A percentile compares a stretch with the other conserved stretches of the same genome.
Conservation (phyloP, 1,140 invertebrate genomes). For the Drosophila cardini region DNA sequence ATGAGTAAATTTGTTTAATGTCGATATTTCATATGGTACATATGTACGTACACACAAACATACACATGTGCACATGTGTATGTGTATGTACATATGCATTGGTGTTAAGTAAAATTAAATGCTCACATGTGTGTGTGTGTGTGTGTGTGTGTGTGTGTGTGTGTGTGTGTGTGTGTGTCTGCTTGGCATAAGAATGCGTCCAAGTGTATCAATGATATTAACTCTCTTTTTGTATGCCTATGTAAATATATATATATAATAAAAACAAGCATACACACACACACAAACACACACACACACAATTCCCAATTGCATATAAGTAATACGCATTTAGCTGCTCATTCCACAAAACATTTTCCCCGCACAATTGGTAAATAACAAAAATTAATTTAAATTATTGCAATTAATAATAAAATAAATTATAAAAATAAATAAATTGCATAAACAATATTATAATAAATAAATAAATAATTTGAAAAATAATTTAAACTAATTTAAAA, state of each 20-base stretch:
- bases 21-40: conserved; percentile 20
- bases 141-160: not conserved
- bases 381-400: not conserved
- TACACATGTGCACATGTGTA: not conserved
- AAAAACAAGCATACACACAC: conserved; percentile 7
- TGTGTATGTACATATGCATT: not conserved
- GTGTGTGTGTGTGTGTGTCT: conserved; percentile 10
- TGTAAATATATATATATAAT: conserved; percentile 31
- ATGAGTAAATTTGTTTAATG: conserved; percentile 24
- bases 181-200: conserved; percentile 61
- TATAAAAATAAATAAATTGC: no score
- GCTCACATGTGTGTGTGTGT: not conserved
- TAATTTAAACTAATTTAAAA: no score
- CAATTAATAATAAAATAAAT: not conserved
- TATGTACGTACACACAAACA: not conserved
- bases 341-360: conserved; percentile 14
- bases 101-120: conserved; percentile 37
- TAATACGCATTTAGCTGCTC: not conserved
- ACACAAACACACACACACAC: conserved; percentile 12
- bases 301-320: not conserved
- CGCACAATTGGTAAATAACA: not conserved
- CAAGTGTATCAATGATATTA: conserved; percentile 75
- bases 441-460: no score
- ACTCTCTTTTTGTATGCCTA: conserved; percentile 49
- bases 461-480: no score